These are phyloP conservation scores for Apamea sordens DNA, from an alignment of 2,888 invertebrate species.

Conservation along the genomic window DNA sequence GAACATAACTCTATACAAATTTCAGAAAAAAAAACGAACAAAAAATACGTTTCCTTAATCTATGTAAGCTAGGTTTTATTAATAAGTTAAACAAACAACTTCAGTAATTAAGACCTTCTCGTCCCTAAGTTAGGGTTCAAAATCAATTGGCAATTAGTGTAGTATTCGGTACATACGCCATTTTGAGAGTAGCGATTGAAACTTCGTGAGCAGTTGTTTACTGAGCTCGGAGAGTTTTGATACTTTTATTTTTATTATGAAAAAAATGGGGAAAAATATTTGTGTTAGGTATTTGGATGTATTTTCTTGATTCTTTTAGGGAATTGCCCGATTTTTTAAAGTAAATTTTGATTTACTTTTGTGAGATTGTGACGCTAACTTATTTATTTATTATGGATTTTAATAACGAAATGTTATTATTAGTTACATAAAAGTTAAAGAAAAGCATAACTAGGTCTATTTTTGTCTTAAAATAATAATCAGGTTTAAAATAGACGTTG, in stretches of 20 bases:
- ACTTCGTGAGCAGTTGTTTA: constrained; percentile 84
- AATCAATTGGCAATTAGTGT: constrained; percentile 59
- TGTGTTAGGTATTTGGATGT: not conserved
- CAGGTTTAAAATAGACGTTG: no score
- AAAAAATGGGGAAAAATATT: constrained; percentile 35
- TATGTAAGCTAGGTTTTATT: constrained; percentile 84
- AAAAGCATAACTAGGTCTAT: not conserved
- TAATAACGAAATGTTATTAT: not conserved
- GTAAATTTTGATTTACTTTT: not conserved
- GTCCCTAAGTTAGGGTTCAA: constrained; percentile 36
- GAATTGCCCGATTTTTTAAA: not conserved
- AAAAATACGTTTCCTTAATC: constrained; percentile 86
- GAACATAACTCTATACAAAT: constrained; percentile 59
- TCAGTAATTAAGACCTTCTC: constrained; percentile 65
- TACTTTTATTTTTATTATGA: constrained; percentile 72
- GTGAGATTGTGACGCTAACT: not conserved
- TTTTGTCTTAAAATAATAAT: not conserved
- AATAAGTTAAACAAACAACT: constrained; percentile 82
- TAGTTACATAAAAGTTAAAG: not conserved
- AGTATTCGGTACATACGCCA: constrained; percentile 75
- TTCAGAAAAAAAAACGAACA: constrained; percentile 63
- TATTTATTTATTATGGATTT: not conserved
- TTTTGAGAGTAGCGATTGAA: constrained; percentile 78
- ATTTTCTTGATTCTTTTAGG: constrained; percentile 30
- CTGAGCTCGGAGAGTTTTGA: constrained; percentile 73